Percentiles rank a stretch among this genome's conserved stretches.
Evolutionary conservation across 2,113 vertebrate genomes (phyloP).

Genomic region (Megaleporinus macrocephalus): DNA sequence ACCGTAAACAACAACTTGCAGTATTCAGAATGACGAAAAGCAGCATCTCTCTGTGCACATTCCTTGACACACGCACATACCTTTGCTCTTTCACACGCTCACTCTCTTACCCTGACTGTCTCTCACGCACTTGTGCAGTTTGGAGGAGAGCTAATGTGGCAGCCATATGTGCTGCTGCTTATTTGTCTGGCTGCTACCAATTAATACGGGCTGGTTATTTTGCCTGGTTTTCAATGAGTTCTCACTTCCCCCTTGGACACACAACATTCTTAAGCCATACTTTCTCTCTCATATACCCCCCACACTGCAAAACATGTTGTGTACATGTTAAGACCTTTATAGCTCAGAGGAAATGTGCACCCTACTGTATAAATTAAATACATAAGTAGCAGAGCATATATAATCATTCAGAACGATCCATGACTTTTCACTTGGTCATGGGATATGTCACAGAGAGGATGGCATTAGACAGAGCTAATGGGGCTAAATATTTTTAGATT

Average conservation of each 20-base stretch:
- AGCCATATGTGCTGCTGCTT: conserved; percentile 66
- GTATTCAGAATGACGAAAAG: conserved; percentile 25
- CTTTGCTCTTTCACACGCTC: background rate
- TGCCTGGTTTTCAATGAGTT: conserved; percentile 53
- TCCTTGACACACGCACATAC: background rate
- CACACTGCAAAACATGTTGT: background rate
- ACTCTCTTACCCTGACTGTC: background rate
- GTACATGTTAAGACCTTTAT: background rate
- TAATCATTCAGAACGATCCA: background rate
- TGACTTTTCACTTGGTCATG: too few relatives aligned
- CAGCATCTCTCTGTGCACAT: background rate
- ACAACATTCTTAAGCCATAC: background rate
- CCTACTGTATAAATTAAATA: background rate
- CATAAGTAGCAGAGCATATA: too few relatives aligned
- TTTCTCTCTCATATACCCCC: background rate
- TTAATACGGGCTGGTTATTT: conserved; percentile 58
- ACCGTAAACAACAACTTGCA: conserved; percentile 18
- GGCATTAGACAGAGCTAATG: too few relatives aligned
- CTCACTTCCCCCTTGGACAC: background rate
- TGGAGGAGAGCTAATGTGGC: conserved; percentile 58
- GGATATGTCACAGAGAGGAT: too few relatives aligned
- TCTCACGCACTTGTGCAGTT: background rate
- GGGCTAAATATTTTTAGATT: too few relatives aligned
- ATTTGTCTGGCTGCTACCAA: conserved; percentile 66
- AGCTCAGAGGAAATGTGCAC: background rate